These are phyloP conservation scores for Dryobotodes eremita DNA, from an alignment of 2,888 invertebrate species.

Conservation along the genomic window DNA sequence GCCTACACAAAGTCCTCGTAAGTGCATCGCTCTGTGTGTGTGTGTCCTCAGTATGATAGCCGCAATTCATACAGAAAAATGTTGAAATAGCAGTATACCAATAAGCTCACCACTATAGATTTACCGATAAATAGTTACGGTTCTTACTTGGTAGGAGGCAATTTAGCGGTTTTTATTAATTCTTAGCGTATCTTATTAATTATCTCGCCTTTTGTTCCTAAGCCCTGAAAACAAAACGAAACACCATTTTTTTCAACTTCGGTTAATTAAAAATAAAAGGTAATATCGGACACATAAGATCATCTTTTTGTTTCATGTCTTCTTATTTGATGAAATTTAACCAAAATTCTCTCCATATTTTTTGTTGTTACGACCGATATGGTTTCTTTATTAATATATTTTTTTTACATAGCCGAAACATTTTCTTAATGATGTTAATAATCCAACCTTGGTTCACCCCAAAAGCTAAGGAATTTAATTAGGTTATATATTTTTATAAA, in stretches of 20 bases:
- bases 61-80: too few relatives aligned
- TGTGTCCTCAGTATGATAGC: too few relatives aligned
- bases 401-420: slow-evolving; percentile 56
- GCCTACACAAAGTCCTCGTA: too few relatives aligned
- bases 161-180: too few relatives aligned
- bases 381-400: slow-evolving; percentile 58
- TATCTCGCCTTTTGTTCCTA: neutral
- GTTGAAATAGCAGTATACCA: too few relatives aligned
- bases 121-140: too few relatives aligned
- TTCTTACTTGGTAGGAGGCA: too few relatives aligned
- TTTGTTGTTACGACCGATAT: slow-evolving; percentile 53
- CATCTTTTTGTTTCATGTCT: slow-evolving; percentile 41
- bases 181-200: too few relatives aligned
- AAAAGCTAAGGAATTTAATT: slow-evolving; percentile 64
- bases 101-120: too few relatives aligned
- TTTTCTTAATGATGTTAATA: slow-evolving; percentile 68
- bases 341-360: slow-evolving; percentile 49
- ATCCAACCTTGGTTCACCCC: slow-evolving; percentile 57
- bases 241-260: neutral
- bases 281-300: slow-evolving; percentile 18
- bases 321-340: slow-evolving; percentile 40
- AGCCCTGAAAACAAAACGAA: neutral
- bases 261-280: slow-evolving; percentile 34
- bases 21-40: too few relatives aligned
- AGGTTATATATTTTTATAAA: slow-evolving; percentile 34